phyloP scores from a whole-genome alignment of 1,140 invertebrate species.

The Trinorchestia longiramus region DNA sequence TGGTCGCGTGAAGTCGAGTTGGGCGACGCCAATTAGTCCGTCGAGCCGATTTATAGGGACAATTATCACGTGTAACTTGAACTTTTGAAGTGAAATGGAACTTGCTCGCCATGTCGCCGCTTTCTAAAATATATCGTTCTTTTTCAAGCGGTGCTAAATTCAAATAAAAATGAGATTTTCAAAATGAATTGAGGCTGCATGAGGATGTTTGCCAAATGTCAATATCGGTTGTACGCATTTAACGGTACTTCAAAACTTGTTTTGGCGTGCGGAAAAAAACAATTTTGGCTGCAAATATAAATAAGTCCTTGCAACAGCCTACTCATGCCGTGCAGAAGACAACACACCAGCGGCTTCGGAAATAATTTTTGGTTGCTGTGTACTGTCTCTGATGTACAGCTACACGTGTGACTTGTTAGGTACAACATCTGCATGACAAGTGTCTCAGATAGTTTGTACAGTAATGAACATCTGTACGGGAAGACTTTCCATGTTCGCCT shows the following conservation, averaged over 20 bases:
- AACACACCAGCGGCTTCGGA: background rate
- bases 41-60: background rate
- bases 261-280: background rate
- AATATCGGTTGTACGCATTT: background rate
- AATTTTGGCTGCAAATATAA: background rate
- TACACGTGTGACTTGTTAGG: background rate
- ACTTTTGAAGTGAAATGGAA: background rate
- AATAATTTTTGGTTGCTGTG: background rate
- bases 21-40: background rate
- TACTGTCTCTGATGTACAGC: background rate
- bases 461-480: too few relatives aligned
- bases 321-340: too few relatives aligned
- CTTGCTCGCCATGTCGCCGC: background rate
- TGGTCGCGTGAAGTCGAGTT: background rate
- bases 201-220: background rate
- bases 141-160: background rate
- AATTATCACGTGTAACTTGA: slow-evolving; percentile 1
- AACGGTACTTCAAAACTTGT: background rate
- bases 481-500: too few relatives aligned
- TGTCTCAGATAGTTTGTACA: background rate
- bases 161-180: background rate
- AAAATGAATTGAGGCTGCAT: background rate
- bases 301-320: background rate
- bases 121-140: background rate
- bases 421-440: background rate